Base-by-base conservation (phyloP, 2,888 invertebrate genomes). In the Melinaea menophilus region DNA sequence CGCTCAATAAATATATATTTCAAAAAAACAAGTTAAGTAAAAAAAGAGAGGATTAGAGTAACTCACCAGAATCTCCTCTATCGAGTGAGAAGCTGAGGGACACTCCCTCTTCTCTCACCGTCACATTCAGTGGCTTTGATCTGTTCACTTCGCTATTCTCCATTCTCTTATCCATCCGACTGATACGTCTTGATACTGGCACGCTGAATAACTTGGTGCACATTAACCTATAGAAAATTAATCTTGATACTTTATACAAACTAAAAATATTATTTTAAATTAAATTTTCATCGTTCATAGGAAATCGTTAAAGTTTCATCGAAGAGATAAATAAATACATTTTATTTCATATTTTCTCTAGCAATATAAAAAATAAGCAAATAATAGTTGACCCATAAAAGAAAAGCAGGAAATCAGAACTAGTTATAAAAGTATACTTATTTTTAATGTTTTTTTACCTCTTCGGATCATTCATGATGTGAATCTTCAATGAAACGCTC, bases 401-500 rank as follows among this genome's bases (percentile, higher is more conserved):
- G 22, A 22, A 22, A 22, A 22, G 22, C 22, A 22, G 22, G 22
- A 22, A 22, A 22, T 22, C 22, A 22, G 22, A 22, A 22, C 22
- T 22, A 22, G 22, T 22, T 22, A 22, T 22, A 22, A 22, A 22
- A 22, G 22, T 22, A 5, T 48, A 48, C 2, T 4, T 47, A 47
- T 11, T n/a, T n/a, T 48, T 13, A n/a, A 13, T n/a, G 3, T 11
- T 47, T 56, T 61, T 62, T 75, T 79, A 90, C 91, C 88, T 88
- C 74, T 81, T 86, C 35, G 90, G 91, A 69, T 92, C 87, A 72
- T 91, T 88, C 79, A 95, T 91, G 66, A 92, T 92, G 79, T 95
- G 95, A 65, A 96, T 95, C 92, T 98, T 98, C 69, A 97, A 92
- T n/a, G 96, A 95, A 47, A 96, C 94, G 61, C 96, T 97, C 77